Percentiles rank a stretch among this genome's conserved stretches.
These are phyloP conservation scores for Chymomyza caudatula DNA, from an alignment of 2,888 invertebrate species.

Conservation along the genomic window DNA sequence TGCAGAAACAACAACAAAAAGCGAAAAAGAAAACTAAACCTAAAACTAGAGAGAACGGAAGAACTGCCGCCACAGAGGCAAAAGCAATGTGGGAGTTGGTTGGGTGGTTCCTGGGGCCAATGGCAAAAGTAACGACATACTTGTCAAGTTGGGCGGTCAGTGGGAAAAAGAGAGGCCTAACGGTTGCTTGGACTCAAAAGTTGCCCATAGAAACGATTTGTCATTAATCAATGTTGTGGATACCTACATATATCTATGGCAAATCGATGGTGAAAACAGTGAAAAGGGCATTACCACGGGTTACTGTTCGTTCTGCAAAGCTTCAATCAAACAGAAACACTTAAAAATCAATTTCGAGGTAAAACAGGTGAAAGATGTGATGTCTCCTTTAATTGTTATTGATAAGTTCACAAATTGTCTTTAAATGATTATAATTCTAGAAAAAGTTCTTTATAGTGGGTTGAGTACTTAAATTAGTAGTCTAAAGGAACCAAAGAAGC, in stretches of 20 bases:
- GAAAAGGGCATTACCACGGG: neutral
- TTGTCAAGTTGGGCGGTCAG: neutral
- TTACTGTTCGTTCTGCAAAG: too few species aligned
- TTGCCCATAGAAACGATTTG: constrained; percentile 61
- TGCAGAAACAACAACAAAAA: constrained; percentile 16
- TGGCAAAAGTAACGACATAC: neutral
- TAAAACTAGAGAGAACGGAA: constrained; percentile 49
- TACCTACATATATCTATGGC: neutral
- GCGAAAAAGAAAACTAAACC: constrained; percentile 54
- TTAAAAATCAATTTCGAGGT: too few species aligned
- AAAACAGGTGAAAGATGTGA: too few species aligned
- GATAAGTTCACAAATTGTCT: too few species aligned
- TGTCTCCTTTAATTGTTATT: too few species aligned
- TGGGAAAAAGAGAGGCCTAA: neutral
- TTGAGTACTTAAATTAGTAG: too few species aligned
- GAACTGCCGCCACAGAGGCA: constrained; percentile 42
- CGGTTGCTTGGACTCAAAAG: constrained; percentile 34
- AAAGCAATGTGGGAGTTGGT: neutral
- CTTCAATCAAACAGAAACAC: too few species aligned
- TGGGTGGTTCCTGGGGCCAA: neutral
- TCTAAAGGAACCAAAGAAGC: too few species aligned
- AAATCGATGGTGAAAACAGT: neutral
- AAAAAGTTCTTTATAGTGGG: too few species aligned
- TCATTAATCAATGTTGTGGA: constrained; percentile 59
- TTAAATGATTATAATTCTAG: too few species aligned